Percentiles rank a stretch among this genome's conserved stretches.
Conservation (phyloP, 92 coral and sea anemone species). For the Blastomussa wellsi region DNA sequence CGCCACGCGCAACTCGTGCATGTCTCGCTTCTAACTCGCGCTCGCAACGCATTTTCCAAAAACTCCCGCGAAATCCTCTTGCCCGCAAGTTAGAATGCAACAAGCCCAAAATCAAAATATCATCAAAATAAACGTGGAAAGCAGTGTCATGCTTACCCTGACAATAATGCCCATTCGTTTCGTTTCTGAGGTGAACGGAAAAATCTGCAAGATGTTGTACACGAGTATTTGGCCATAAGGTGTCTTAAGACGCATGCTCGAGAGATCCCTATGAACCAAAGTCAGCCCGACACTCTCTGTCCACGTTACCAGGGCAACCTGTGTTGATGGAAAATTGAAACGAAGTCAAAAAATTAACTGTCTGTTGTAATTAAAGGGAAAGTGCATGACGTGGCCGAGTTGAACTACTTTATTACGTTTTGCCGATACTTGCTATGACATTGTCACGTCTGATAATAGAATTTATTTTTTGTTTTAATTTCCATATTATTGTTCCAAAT, state of each 20-base stretch:
- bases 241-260: conserved; percentile 85
- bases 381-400: too few relatives aligned
- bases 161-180: conserved; percentile 97
- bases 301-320: conserved; percentile 99
- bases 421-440: too few relatives aligned
- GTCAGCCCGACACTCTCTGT: conserved; percentile 92
- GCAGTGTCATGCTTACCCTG: conserved; percentile 53
- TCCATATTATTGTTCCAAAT: too few relatives aligned
- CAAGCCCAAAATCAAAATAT: not conserved
- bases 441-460: too few relatives aligned
- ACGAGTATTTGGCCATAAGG: conserved; percentile 81
- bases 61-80: not conserved
- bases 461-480: too few relatives aligned
- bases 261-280: conserved; percentile 82
- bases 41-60: not conserved
- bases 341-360: not conserved
- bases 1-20: too few relatives aligned
- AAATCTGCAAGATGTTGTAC: conserved; percentile 87
- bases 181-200: conserved; percentile 95
- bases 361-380: too few relatives aligned
- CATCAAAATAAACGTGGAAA: not conserved
- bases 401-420: too few relatives aligned
- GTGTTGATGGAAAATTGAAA: not conserved
- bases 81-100: not conserved
- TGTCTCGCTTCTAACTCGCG: not conserved